Conservation (phyloP, 2,113 vertebrate species). For the Erythrolamprus reginae region DNA sequence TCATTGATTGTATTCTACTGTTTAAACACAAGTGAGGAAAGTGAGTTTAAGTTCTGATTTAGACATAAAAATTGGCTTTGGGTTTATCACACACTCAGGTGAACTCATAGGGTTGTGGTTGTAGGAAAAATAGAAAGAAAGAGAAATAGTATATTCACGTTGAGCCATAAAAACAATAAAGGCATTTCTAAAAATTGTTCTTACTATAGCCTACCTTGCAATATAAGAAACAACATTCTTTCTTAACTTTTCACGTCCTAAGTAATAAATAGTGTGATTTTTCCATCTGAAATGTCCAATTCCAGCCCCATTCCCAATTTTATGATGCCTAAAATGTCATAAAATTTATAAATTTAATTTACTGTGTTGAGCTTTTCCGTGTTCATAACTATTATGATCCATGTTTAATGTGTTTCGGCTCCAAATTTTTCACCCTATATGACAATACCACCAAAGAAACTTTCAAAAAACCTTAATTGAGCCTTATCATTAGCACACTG, state of each 20-base stretch:
- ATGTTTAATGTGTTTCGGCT: background rate
- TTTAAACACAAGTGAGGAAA: background rate
- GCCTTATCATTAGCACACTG: background rate
- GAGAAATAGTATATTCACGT: background rate
- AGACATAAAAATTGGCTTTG: background rate
- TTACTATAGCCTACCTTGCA: background rate
- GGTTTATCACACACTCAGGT: too few relatives aligned
- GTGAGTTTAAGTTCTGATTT: background rate
- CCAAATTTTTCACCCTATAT: background rate
- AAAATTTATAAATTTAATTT: background rate
- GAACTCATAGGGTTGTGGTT: background rate
- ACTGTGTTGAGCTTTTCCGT: background rate
- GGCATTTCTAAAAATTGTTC: background rate
- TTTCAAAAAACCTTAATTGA: background rate
- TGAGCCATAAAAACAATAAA: background rate
- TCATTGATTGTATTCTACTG: background rate
- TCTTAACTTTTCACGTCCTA: background rate
- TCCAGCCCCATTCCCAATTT: background rate
- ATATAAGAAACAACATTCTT: background rate
- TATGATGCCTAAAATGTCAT: background rate
- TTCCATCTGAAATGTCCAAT: background rate
- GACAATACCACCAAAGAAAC: background rate
- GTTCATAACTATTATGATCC: background rate
- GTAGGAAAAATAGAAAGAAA: background rate
- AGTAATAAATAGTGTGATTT: background rate